Base-by-base conservation (phyloP, 2,797 vertebrate genomes). In the Sternarchorhynchus goeldii region DNA sequence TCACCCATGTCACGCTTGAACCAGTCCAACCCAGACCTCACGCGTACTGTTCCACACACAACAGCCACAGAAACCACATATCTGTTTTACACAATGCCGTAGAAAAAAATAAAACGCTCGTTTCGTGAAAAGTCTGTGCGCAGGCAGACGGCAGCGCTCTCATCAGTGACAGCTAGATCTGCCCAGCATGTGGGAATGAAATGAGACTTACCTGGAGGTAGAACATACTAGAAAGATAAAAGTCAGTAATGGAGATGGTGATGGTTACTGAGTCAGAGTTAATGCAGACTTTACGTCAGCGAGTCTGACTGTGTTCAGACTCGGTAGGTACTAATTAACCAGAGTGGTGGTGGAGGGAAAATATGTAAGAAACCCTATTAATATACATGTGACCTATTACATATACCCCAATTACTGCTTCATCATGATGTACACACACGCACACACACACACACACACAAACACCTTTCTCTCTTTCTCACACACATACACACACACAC, bases 291-390 rank as follows among this genome's bases (percentile, higher is more conserved):
- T 58, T 34, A 73, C 62, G 62, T 78, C 69, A 73, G 53, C 14
- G 2, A 78, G 18, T 2, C 20, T 39, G 58, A 7, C 66, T 53
- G 68, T n/a, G 25, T 63, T 45, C 59, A 73, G 34, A 58, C 60
- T 32, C 36, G 29, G 21, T 14, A 73, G 69, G 65, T 65, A 78
- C 70, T 58, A 72, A 78, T 78, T 73, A 65, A 78, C 63, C 25
- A 14, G 34, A 77, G 53, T 66, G 73, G 67, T 34, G 36, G 78
- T 69, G 57, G 60, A 10, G 60, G 36, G 36, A 36, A 8, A 25
- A 31, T 14, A 17, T 8, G 34, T 45, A 65, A 34, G 53, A 59
- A 17, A 60, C 14, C 58, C 21, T 18, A 63, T 18, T 78, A 29
- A 39, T 17, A 31, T 25, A 59, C 29, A 63, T 31, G 57, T 67